Percentiles rank a stretch among this genome's conserved stretches.
Evolutionary conservation across 2,797 vertebrate species (phyloP).

Genomic region (Propithecus perrieri): DNA sequence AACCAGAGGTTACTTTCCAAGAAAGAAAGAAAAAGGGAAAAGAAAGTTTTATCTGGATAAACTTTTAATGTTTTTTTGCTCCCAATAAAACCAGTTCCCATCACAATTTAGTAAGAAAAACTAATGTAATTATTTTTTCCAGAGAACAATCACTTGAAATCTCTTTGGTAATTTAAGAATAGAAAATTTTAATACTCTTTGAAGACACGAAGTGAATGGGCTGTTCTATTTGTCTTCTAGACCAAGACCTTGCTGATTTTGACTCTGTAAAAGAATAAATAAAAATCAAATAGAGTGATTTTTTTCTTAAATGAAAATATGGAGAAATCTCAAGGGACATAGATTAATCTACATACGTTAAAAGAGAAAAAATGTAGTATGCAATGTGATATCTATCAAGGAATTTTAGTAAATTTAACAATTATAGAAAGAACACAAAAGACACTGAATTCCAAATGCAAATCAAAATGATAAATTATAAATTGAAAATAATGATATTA

Average conservation of each 20-base stretch:
- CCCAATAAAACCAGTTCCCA: not conserved
- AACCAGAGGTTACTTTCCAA: not conserved
- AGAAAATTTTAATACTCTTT: not conserved
- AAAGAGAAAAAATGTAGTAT: not conserved
- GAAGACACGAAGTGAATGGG: constrained; percentile 27
- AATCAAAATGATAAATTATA: not conserved
- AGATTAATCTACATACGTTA: not conserved
- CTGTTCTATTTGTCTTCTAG: not conserved
- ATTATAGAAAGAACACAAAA: not conserved
- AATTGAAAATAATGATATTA: not conserved
- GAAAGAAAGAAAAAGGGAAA: not conserved
- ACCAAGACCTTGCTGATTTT: not conserved
- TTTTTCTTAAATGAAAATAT: constrained; percentile 1
- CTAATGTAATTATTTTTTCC: not conserved
- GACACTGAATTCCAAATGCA: not conserved
- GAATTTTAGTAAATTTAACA: constrained; percentile 13
- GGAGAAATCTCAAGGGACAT: not conserved
- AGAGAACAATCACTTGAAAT: not conserved
- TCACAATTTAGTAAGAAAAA: not conserved
- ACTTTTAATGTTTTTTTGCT: constrained; percentile 8
- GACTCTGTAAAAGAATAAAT: not conserved
- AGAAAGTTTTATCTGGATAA: not conserved
- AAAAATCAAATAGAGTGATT: not conserved
- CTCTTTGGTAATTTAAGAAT: not conserved
- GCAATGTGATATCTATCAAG: not conserved